Evolutionary conservation across 2,113 vertebrate species (phyloP).

Genomic region (Sylvietta virens): DNA sequence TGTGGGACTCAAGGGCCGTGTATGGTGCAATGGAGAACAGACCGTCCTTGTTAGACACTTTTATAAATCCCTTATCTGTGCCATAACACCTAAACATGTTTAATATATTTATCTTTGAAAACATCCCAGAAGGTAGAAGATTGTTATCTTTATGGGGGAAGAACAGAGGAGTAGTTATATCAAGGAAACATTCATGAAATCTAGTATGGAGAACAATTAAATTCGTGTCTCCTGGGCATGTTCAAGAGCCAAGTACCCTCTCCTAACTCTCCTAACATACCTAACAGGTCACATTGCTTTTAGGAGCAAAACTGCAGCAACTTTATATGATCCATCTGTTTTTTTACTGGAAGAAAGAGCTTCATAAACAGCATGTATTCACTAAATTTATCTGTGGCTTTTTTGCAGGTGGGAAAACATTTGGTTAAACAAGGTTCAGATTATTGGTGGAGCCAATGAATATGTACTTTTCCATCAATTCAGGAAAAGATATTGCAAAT

Average conservation of each 20-base stretch:
- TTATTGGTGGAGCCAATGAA: not conserved
- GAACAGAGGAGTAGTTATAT: not conserved
- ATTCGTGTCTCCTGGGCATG: not conserved
- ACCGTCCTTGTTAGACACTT: not conserved
- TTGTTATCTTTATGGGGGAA: not conserved
- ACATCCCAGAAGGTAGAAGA: not conserved
- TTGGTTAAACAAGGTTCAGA: not conserved
- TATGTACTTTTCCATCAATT: not conserved
- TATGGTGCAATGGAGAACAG: not conserved
- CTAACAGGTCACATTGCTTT: not conserved
- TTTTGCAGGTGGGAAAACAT: not conserved
- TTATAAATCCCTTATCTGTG: not conserved
- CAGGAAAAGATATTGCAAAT: not conserved
- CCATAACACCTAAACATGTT: not conserved
- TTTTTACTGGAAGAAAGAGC: not conserved
- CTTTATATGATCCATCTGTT: not conserved
- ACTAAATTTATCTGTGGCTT: not conserved
- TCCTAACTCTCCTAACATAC: not conserved
- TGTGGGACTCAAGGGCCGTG: not conserved
- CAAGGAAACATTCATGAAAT: not conserved
- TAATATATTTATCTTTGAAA: not conserved
- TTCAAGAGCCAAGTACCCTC: not conserved
- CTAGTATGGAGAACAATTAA: not conserved
- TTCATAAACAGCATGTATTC: not conserved
- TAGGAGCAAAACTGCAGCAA: not conserved